Evolutionary conservation across 2,888 invertebrate species (phyloP).

Genomic region (Agonopterix alstromeriana): DNA sequence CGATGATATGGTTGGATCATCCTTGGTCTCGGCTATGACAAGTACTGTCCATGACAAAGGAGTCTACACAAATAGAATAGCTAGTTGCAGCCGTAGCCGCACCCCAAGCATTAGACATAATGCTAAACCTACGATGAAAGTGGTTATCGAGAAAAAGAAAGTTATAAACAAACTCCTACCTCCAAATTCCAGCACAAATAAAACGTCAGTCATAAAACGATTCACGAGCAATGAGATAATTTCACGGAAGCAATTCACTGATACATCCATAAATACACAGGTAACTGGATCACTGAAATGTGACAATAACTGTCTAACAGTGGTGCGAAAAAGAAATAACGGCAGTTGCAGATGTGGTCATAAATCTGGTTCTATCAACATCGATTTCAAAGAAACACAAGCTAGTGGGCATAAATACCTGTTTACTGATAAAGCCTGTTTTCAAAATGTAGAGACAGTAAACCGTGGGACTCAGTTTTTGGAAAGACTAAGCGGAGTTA

Average conservation of each 20-base stretch:
- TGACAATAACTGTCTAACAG: constrained; percentile 40
- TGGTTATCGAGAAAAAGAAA: constrained; percentile 33
- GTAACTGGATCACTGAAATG: constrained; percentile 33
- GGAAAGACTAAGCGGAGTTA: constrained; percentile 1
- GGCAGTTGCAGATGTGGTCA: constrained; percentile 26
- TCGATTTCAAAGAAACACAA: constrained; percentile 30
- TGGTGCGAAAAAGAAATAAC: constrained; percentile 32
- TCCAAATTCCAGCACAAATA: constrained; percentile 11
- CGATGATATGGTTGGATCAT: constrained; percentile 28
- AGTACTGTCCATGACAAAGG: too few species aligned
- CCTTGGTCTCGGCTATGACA: constrained; percentile 1
- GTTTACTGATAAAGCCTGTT: constrained; percentile 39
- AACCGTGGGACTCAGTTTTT: constrained; percentile 33
- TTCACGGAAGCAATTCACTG: constrained; percentile 23
- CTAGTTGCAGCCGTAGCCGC: too few species aligned
- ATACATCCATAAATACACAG: constrained; percentile 35
- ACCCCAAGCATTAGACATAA: neutral
- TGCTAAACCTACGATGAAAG: constrained; percentile 21
- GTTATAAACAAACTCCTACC: constrained; percentile 25
- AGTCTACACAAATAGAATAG: too few species aligned
- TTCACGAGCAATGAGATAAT: constrained; percentile 24
- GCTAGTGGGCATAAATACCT: constrained; percentile 16
- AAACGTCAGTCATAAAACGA: constrained; percentile 15
- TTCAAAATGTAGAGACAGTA: constrained; percentile 20
- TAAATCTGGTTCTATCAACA: constrained; percentile 15